Base-by-base conservation (phyloP, 2,113 vertebrate species). In the Mus pahari region DNA sequence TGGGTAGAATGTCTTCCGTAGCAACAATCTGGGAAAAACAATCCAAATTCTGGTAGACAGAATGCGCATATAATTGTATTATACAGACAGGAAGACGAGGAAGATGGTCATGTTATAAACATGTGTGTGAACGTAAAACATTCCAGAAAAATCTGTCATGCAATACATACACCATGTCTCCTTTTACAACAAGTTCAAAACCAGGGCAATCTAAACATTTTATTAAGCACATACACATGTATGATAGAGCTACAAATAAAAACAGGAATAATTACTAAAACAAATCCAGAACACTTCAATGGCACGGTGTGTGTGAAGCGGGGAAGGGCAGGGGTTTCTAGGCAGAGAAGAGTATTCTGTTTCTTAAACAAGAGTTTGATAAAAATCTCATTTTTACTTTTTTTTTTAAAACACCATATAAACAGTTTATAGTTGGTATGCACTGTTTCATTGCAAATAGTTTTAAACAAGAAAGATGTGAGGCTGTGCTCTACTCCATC, bases 151-250 rank as follows among this genome's bases (percentile, higher is more conserved):
- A 94, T 84, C 50, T 66, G 70, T 90, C 88, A 96, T 50, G 50
- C 58, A 91, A 81, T 92, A 92, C 70, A 91, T 53, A 74, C 8
- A 83, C 55, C 50, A 91, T 75, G 83, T 75, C 50, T 86, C 66
- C 64, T 81, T 48, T 92, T 92, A 95, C 60, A 95, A 50, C 19
- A 73, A 94, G 73, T 75, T 83, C 50, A 92, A 91, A 96, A 93
- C 62, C 74, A 92, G 60, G n/a, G 87, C 70, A 42, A 26, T 86
- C 42, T 88, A 92, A 89, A 90, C n/a, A 50, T n/a, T 86, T 91
- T 96, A 86, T 66, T 58, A 92, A 66, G 24, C 39, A 39, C 77
- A 77, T 28, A 86, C 19, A 94, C 24, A 92, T 28, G 89, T 66
- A 93, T 36, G 82, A 62, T 6, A 91, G 50, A 64, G 33, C 42